Evolutionary conservation across 2,888 invertebrate species (phyloP).

Genomic region (Ptilodon capucinus): DNA sequence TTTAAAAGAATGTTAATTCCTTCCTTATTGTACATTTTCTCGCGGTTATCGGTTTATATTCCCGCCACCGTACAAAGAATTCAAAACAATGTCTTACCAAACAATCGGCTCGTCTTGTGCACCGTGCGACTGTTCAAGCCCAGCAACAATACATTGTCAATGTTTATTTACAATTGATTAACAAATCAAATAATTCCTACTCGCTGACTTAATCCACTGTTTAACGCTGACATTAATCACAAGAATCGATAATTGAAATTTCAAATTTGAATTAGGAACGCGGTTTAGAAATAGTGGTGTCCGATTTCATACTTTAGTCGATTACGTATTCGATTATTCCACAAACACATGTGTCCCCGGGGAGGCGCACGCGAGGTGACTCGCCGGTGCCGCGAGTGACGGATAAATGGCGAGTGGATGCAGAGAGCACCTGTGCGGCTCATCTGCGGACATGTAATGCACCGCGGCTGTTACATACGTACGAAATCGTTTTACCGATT

Average conservation of each 20-base stretch:
- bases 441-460: conserved; percentile 51
- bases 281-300: conserved; percentile 8
- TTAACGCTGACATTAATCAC: conserved; percentile 25
- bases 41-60: conserved; percentile 4
- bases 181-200: conserved; percentile 37
- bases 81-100: conserved; percentile 50
- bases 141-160: conserved; percentile 51
- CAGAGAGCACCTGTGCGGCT: conserved; percentile 58
- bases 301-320: conserved; percentile 16
- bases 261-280: conserved; percentile 23
- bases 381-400: conserved; percentile 67
- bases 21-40: background rate
- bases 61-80: conserved; percentile 6
- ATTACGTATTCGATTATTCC: conserved; percentile 23
- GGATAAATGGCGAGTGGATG: conserved; percentile 67
- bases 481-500: conserved; percentile 26
- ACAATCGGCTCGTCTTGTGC: conserved; percentile 39
- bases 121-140: conserved; percentile 53
- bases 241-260: conserved; percentile 17
- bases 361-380: conserved; percentile 54
- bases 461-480: conserved; percentile 37
- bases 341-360: conserved; percentile 41
- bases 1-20: background rate
- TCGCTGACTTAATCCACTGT: conserved; percentile 35
- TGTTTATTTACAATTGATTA: conserved; percentile 35